These are phyloP conservation scores for Neoniphon sammara DNA, from an alignment of 2,797 vertebrate species.

Conservation along the genomic window DNA sequence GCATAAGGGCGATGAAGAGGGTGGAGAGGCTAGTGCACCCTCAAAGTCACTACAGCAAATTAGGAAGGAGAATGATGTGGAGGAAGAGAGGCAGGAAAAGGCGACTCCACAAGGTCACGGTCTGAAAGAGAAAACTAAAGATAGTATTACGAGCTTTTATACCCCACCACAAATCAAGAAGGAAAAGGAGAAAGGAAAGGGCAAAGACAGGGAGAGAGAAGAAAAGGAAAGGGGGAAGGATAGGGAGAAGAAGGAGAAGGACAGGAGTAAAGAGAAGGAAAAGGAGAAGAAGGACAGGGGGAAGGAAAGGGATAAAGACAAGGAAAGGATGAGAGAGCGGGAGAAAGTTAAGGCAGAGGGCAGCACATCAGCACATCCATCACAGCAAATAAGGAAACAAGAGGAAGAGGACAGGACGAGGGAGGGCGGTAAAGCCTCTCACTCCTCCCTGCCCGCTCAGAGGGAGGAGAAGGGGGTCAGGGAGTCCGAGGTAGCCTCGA, in stretches of 20 bases:
- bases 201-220: slow-evolving; percentile 60
- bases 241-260: slow-evolving; percentile 70
- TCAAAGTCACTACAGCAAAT: slow-evolving; percentile 63
- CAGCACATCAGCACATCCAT: not conserved
- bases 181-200: slow-evolving; percentile 65
- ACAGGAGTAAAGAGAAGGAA: slow-evolving; percentile 71
- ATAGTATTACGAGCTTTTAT: slow-evolving; percentile 50
- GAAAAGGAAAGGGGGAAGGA: slow-evolving; percentile 70
- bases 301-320: slow-evolving; percentile 68
- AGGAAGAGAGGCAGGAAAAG: slow-evolving; percentile 71
- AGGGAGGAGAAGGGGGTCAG: slow-evolving; percentile 81
- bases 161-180: slow-evolving; percentile 68
- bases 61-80: slow-evolving; percentile 65
- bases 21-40: slow-evolving; percentile 26
- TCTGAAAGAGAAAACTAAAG: slow-evolving; percentile 74
- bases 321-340: slow-evolving; percentile 62
- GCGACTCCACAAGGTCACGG: slow-evolving; percentile 36
- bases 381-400: slow-evolving; percentile 62
- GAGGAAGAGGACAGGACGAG: slow-evolving; percentile 72
- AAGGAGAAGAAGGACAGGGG: slow-evolving; percentile 66
- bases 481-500: slow-evolving; percentile 68
- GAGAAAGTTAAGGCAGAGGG: slow-evolving; percentile 64
- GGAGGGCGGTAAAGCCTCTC: slow-evolving; percentile 66
- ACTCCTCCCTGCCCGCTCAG: slow-evolving; percentile 45
- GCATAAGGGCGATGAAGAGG: slow-evolving; percentile 48